Evolutionary conservation across 2,888 invertebrate genomes (phyloP).

Genomic region (Anodontia alba): DNA sequence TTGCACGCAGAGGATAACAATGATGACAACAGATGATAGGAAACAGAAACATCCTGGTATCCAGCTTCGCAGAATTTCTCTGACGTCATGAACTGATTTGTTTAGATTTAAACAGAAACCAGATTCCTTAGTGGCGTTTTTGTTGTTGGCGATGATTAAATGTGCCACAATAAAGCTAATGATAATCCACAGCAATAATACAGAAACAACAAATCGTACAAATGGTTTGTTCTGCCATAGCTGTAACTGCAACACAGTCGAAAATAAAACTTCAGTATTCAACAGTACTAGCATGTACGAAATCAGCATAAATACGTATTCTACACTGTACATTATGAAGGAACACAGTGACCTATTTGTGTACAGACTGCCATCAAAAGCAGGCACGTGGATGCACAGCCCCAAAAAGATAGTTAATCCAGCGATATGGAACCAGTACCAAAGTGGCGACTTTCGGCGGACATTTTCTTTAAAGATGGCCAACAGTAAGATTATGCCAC

Average conservation of each 20-base stretch:
- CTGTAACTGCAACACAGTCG: slow-evolving; percentile 26
- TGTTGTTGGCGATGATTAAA: slow-evolving; percentile 44
- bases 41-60: slow-evolving; percentile 30
- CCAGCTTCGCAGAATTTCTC: slow-evolving; percentile 21
- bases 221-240: slow-evolving; percentile 32
- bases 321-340: slow-evolving; percentile 29
- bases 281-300: slow-evolving; percentile 23
- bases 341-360: slow-evolving; percentile 6
- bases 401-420: slow-evolving; percentile 13
- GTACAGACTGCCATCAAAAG: not conserved
- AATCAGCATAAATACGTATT: slow-evolving; percentile 31
- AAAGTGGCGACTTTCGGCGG: slow-evolving; percentile 35
- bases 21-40: slow-evolving; percentile 15
- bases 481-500: slow-evolving; percentile 20
- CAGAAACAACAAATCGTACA: slow-evolving; percentile 33
- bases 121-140: not conserved
- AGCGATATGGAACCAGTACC: slow-evolving; percentile 42
- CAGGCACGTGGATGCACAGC: slow-evolving; percentile 26
- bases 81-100: not conserved
- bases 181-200: slow-evolving; percentile 29
- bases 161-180: slow-evolving; percentile 33
- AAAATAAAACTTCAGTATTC: slow-evolving; percentile 36
- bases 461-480: slow-evolving; percentile 33
- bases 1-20: slow-evolving; percentile 26
- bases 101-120: slow-evolving; percentile 31